Conservation (phyloP, 2,113 vertebrate genomes). For the Nothoprocta pentlandii region DNA sequence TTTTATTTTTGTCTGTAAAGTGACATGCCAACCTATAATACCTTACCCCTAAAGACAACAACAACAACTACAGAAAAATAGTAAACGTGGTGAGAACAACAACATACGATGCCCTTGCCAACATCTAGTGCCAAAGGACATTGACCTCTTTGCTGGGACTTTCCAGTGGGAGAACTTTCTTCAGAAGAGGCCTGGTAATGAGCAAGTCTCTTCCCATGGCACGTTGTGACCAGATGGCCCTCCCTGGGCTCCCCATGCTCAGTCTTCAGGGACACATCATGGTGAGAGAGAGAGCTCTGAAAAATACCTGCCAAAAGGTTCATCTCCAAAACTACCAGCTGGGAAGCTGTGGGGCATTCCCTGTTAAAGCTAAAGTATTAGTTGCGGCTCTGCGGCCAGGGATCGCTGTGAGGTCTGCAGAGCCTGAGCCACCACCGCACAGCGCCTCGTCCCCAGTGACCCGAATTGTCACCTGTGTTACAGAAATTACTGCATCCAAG, state of each 20-base stretch:
- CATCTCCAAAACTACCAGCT: not conserved
- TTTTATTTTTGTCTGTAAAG: not conserved
- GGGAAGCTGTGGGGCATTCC: fast-evolving
- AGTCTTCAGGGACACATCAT: not conserved
- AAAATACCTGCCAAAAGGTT: not conserved
- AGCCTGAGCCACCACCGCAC: not conserved
- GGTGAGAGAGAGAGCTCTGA: fast-evolving
- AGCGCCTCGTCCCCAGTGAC: not conserved
- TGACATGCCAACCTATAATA: not conserved
- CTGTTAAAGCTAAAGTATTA: not conserved
- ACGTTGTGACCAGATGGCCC: not conserved
- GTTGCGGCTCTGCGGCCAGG: not conserved
- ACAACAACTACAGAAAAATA: not conserved
- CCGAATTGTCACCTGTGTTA: not conserved
- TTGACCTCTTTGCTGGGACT: no score
- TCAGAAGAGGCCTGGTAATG: no score
- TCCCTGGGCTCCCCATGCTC: not conserved
- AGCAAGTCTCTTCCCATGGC: not conserved
- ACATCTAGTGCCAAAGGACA: not conserved
- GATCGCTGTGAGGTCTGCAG: not conserved
- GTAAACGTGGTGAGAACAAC: not conserved
- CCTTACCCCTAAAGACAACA: not conserved
- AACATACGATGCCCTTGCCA: not conserved
- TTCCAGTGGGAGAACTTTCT: not conserved
- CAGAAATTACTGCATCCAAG: not conserved